Evolutionary conservation across 1,140 invertebrate species (phyloP).

Genomic region (Formica selysi): DNA sequence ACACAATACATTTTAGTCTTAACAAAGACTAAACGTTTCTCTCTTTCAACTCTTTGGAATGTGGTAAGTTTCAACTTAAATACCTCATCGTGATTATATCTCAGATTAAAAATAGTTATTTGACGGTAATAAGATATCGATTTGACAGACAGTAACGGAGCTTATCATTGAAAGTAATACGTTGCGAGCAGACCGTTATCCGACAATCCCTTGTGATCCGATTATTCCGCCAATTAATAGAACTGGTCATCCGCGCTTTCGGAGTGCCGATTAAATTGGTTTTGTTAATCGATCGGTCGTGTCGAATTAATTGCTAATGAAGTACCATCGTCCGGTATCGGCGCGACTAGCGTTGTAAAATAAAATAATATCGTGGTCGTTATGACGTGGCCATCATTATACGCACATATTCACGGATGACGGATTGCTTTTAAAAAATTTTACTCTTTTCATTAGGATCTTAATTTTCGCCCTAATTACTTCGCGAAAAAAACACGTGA

Average conservation of each 20-base stretch:
- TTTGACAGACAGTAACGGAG: conserved; percentile 68
- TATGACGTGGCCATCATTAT: background rate
- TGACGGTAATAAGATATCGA: conserved; percentile 69
- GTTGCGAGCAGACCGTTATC: conserved; percentile 67
- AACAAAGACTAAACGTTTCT: background rate
- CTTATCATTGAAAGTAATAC: conserved; percentile 74
- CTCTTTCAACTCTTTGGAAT: background rate
- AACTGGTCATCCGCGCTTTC: conserved; percentile 67
- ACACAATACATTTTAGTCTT: background rate
- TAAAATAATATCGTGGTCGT: conserved; percentile 15
- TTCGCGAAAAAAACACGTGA: background rate
- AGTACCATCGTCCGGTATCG: conserved; percentile 26
- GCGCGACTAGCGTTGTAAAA: conserved; percentile 18
- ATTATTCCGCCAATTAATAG: conserved; percentile 77
- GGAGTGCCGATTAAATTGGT: conserved; percentile 73
- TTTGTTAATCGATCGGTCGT: conserved; percentile 72
- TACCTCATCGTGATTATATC: background rate
- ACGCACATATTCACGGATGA: background rate
- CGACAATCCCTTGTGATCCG: conserved; percentile 72
- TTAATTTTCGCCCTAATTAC: background rate
- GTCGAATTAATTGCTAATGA: conserved; percentile 73
- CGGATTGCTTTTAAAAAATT: background rate
- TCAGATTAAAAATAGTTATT: background rate
- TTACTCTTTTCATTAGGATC: background rate
- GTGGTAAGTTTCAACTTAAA: background rate